Evolutionary conservation across 2,113 vertebrate species (phyloP).

Genomic region (Poeciliopsis turrubarensis): DNA sequence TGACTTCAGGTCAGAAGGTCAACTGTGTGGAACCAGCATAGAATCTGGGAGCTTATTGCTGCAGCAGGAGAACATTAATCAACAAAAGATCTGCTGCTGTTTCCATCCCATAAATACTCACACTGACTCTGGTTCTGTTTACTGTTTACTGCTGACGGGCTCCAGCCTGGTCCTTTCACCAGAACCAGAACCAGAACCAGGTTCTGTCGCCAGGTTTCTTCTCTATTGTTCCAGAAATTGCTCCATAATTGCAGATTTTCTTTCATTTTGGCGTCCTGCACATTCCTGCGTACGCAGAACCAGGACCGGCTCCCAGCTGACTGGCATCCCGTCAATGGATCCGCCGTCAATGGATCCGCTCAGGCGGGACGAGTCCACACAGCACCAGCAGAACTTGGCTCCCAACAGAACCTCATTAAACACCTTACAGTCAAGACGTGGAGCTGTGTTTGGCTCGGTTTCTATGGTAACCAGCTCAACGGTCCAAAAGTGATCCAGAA

Average conservation of each 20-base stretch:
- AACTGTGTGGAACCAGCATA: no score
- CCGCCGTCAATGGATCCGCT: conserved; percentile 1
- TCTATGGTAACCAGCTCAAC: not conserved
- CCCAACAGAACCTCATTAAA: not conserved
- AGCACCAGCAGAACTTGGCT: not conserved
- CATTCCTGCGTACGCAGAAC: not conserved
- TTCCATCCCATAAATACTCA: no score
- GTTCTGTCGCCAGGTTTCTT: not conserved
- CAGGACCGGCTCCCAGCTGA: not conserved
- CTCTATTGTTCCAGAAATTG: not conserved
- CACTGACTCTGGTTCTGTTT: no score
- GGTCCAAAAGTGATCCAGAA: not conserved
- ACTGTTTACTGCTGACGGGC: no score
- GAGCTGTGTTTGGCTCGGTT: not conserved
- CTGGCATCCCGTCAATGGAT: not conserved
- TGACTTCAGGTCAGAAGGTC: no score
- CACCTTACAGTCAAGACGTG: not conserved
- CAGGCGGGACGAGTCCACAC: not conserved
- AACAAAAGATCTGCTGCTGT: no score
- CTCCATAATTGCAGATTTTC: not conserved
- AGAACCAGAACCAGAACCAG: no score
- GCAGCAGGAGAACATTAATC: no score
- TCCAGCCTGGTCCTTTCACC: no score
- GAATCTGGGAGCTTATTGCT: no score
- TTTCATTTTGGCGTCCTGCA: not conserved